A percentile compares a stretch with the other conserved stretches of the same genome.
Conservation (phyloP, 2,888 invertebrate species). For the Andrena flavipes region DNA sequence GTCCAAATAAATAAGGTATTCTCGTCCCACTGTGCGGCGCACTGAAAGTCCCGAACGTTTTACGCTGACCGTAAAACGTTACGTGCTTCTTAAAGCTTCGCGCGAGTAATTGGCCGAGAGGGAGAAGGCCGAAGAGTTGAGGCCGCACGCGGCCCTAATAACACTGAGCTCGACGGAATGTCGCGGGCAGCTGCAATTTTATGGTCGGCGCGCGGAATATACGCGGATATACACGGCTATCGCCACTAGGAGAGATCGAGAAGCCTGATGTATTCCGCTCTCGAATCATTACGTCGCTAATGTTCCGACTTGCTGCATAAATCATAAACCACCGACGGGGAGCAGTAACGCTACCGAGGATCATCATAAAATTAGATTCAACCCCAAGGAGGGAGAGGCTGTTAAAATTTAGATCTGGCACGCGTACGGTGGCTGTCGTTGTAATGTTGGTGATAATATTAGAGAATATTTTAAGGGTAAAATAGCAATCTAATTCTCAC, state of each 20-base stretch:
- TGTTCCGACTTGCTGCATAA: slow-evolving; percentile 25
- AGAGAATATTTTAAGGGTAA: too few relatives aligned
- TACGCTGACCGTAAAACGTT: slow-evolving; percentile 11
- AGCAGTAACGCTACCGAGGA: background rate
- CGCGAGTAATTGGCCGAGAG: slow-evolving; percentile 7
- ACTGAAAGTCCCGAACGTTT: background rate
- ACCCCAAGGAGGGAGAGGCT: background rate
- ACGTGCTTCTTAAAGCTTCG: background rate
- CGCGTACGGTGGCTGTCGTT: too few relatives aligned
- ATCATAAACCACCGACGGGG: background rate
- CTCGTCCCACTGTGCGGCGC: too few relatives aligned
- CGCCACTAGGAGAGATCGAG: background rate
- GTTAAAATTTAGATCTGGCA: slow-evolving; percentile 1
- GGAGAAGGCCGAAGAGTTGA: background rate
- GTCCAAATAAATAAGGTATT: too few relatives aligned
- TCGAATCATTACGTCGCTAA: slow-evolving; percentile 12
- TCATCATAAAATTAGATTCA: background rate
- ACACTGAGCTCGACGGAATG: slow-evolving; percentile 3
- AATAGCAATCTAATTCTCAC: too few relatives aligned
- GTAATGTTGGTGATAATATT: too few relatives aligned
- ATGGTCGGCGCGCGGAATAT: background rate
- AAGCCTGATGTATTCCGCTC: background rate
- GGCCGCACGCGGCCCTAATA: background rate
- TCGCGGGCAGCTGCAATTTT: slow-evolving; percentile 24
- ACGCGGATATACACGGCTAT: background rate